Evolutionary conservation across 2,113 vertebrate species (phyloP).

Genomic region (Campylomormyrus tamandua): DNA sequence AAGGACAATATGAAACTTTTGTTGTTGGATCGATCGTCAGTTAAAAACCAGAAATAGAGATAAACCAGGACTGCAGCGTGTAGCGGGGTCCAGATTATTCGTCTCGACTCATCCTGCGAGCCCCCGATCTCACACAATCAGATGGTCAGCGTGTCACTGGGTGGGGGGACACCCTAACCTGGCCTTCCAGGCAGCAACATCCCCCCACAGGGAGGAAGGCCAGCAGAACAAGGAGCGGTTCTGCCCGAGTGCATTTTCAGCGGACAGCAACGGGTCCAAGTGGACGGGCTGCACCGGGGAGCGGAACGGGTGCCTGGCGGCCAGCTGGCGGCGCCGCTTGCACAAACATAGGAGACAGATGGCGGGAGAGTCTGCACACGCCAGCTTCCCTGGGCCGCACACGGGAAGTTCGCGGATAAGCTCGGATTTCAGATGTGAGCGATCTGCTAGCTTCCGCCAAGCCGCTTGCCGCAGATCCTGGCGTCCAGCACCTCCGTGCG

Average conservation of each 20-base stretch:
- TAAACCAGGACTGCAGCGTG: neutral
- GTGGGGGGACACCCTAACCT: neutral
- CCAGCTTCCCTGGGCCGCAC: conserved; percentile 31
- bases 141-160: neutral
- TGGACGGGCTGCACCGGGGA: neutral
- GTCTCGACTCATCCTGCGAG: neutral
- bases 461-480: conserved; percentile 47
- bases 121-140: neutral
- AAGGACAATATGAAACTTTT: neutral
- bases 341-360: conserved; percentile 56
- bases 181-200: neutral
- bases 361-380: conserved; percentile 54
- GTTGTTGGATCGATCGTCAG: neutral
- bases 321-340: conserved; percentile 47
- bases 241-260: neutral
- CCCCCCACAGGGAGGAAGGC: neutral
- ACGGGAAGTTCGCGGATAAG: conserved; percentile 59
- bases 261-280: neutral
- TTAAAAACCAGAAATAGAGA: neutral
- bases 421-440: conserved; percentile 60
- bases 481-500: neutral
- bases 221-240: neutral
- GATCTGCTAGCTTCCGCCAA: conserved; percentile 46
- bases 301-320: neutral
- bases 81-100: neutral